A percentile compares a stretch with the other conserved stretches of the same genome.
These are phyloP conservation scores for Fragum whitleyi DNA, from an alignment of 2,888 invertebrate genomes.

Conservation along the genomic window DNA sequence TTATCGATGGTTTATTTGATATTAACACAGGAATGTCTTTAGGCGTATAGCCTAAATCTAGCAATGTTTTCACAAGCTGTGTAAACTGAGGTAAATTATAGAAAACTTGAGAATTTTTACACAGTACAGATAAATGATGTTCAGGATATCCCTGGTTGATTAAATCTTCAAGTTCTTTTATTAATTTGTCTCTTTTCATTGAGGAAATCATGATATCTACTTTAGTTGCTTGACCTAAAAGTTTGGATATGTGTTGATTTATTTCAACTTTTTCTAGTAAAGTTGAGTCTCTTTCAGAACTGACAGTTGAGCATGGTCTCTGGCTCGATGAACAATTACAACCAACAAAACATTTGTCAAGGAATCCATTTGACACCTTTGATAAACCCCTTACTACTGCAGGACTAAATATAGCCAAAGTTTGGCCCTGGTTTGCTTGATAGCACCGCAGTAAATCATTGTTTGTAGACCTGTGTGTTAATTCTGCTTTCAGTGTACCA, in stretches of 20 bases:
- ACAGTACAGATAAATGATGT: neutral
- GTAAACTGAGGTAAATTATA: slow-evolving; percentile 2
- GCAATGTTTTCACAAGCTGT: neutral
- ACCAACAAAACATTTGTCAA: no score
- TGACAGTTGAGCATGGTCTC: neutral
- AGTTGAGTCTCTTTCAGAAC: neutral
- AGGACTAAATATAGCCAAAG: no score
- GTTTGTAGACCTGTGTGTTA: no score
- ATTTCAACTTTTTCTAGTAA: no score
- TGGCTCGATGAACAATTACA: neutral
- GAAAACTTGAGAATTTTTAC: slow-evolving; percentile 1
- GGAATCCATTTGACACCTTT: no score
- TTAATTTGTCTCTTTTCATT: neutral
- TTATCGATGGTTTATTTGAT: neutral
- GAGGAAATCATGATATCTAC: slow-evolving; percentile 26
- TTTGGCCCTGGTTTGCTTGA: no score
- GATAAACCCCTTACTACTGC: no score
- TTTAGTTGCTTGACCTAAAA: neutral
- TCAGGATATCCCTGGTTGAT: neutral
- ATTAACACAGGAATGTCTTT: slow-evolving; percentile 18
- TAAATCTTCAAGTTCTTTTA: neutral
- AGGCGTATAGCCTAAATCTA: neutral
- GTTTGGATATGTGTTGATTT: neutral
- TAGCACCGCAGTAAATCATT: no score
- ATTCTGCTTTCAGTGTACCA: no score